These are phyloP conservation scores for Drosophila biarmipes DNA, from an alignment of 1,140 invertebrate genomes.

Conservation along the genomic window DNA sequence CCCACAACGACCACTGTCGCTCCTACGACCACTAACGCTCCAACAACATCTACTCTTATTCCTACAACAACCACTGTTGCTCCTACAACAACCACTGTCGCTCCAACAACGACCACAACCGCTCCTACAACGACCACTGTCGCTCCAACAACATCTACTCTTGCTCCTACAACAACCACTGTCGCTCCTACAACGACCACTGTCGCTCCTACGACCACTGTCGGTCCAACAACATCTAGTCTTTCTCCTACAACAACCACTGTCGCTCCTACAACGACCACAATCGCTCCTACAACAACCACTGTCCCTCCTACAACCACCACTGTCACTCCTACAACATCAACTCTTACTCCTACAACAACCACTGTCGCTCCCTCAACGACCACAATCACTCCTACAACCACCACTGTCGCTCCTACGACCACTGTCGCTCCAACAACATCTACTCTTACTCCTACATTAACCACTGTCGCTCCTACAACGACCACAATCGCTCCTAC, in stretches of 20 bases:
- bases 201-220: neutral
- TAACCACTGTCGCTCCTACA: neutral
- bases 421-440: neutral
- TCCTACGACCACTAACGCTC: neutral
- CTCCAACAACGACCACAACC: neutral
- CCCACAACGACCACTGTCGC: too few relatives aligned
- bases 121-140: neutral
- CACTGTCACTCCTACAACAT: too few relatives aligned
- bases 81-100: neutral
- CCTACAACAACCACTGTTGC: neutral
- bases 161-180: neutral
- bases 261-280: neutral
- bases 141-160: neutral
- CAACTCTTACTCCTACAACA: too few relatives aligned
- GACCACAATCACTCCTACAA: neutral
- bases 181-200: neutral
- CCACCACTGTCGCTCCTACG: neutral
- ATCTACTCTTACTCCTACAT: neutral
- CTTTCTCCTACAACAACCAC: neutral
- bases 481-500: neutral
- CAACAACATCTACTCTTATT: neutral
- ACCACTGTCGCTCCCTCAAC: neutral
- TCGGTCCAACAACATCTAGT: too few relatives aligned
- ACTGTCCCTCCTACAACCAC: neutral
- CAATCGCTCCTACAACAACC: neutral